Evolutionary conservation across 2,113 vertebrate species (phyloP).

Genomic region (Raja brachyura): DNA sequence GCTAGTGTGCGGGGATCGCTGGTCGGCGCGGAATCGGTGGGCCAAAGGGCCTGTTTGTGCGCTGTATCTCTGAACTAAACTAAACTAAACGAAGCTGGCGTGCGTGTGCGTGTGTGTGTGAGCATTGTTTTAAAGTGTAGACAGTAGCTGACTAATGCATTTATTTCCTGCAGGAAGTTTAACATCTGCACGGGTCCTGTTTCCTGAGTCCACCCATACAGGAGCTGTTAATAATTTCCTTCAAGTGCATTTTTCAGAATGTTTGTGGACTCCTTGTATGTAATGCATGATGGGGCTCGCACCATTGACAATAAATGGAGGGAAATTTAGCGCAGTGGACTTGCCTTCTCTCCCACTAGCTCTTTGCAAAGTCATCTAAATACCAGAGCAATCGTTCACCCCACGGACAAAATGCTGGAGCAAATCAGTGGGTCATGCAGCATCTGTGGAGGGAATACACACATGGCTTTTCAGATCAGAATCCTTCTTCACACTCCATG

Average conservation of each 20-base stretch:
- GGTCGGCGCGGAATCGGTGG: too few relatives aligned
- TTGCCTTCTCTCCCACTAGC: background rate
- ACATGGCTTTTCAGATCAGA: too few relatives aligned
- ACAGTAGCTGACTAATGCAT: background rate
- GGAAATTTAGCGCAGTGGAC: background rate
- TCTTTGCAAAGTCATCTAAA: background rate
- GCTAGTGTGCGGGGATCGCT: too few relatives aligned
- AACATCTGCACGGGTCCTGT: background rate
- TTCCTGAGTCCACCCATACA: slow-evolving; percentile 17
- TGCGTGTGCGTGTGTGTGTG: background rate
- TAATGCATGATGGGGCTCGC: background rate
- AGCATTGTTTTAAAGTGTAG: background rate
- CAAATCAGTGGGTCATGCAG: too few relatives aligned
- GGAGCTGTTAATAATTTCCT: background rate
- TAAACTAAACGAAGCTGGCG: too few relatives aligned
- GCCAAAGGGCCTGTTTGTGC: too few relatives aligned
- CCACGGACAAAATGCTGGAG: background rate
- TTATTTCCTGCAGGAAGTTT: slow-evolving; percentile 15
- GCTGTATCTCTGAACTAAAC: too few relatives aligned
- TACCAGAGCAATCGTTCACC: background rate
- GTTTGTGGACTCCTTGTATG: background rate
- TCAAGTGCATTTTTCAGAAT: background rate
- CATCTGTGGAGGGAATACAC: too few relatives aligned
- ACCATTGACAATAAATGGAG: background rate
- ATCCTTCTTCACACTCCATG: background rate